These are phyloP conservation scores for Papilio elwesi DNA, from an alignment of 2,888 invertebrate species.

Conservation along the genomic window DNA sequence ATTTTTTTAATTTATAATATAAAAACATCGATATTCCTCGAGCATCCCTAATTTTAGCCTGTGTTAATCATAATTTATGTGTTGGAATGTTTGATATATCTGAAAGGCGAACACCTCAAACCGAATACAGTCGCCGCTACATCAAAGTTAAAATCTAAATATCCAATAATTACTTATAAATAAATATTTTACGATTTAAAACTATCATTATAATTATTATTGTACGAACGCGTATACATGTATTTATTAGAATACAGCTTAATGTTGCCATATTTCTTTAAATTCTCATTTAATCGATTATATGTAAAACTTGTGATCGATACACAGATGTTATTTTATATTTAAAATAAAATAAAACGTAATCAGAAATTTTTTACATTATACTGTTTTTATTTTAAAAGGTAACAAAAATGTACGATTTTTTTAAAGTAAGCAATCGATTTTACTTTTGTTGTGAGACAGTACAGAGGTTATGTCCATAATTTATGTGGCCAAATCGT, in stretches of 20 bases:
- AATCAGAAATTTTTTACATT: too few relatives aligned
- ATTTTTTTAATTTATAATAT: too few relatives aligned
- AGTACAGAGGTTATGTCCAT: too few relatives aligned
- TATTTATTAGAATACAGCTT: slow-evolving; percentile 78
- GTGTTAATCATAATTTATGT: neutral
- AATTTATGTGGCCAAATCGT: too few relatives aligned
- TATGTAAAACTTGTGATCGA: neutral
- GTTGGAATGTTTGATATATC: slow-evolving; percentile 45
- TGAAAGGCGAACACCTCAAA: slow-evolving; percentile 47
- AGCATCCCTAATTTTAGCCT: slow-evolving; percentile 1
- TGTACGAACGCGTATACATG: slow-evolving; percentile 83
- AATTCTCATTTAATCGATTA: slow-evolving; percentile 4
- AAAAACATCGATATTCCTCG: too few relatives aligned
- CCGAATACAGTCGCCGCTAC: slow-evolving; percentile 53
- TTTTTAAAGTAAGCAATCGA: too few relatives aligned
- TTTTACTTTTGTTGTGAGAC: too few relatives aligned
- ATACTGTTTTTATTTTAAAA: too few relatives aligned
- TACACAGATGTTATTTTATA: too few relatives aligned
- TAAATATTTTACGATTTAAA: slow-evolving; percentile 70
- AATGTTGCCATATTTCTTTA: slow-evolving; percentile 44
- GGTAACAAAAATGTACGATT: too few relatives aligned
- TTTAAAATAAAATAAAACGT: neutral
- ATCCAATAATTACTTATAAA: slow-evolving; percentile 64
- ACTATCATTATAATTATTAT: slow-evolving; percentile 75
- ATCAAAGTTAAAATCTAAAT: slow-evolving; percentile 55